Conservation (phyloP, 2,888 invertebrate species). For the Corbicula japonica region DNA sequence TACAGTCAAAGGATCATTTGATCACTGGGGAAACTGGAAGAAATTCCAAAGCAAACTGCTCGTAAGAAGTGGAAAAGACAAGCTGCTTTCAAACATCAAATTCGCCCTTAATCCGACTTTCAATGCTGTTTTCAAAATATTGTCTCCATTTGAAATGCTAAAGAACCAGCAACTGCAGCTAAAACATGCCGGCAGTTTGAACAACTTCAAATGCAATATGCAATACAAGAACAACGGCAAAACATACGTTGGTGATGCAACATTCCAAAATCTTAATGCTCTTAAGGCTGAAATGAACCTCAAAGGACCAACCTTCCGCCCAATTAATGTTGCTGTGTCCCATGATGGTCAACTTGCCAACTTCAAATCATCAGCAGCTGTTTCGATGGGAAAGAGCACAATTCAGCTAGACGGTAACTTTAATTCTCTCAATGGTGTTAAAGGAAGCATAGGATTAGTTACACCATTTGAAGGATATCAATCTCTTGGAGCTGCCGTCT, state of each 20-base stretch:
- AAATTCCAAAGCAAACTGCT: conserved; percentile 28
- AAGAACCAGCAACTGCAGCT: conserved; percentile 50
- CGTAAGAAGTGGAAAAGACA: conserved; percentile 16
- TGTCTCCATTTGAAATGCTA: conserved; percentile 32
- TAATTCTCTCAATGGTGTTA: conserved; percentile 29
- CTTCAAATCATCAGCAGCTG: conserved; percentile 35
- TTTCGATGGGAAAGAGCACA: conserved; percentile 31
- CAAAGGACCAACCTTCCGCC: conserved; percentile 36
- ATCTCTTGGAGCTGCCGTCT: conserved; percentile 8
- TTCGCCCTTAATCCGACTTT: conserved; percentile 40
- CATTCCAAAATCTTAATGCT: conserved; percentile 35
- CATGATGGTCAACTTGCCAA: conserved; percentile 32
- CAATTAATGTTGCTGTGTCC: conserved; percentile 16
- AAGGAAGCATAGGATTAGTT: conserved; percentile 3
- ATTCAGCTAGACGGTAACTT: conserved; percentile 18
- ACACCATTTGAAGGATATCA: conserved; percentile 40
- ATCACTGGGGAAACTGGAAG: conserved; percentile 44
- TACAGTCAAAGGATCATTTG: conserved; percentile 39
- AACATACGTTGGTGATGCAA: conserved; percentile 42
- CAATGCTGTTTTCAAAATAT: too few species aligned
- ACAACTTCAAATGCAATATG: conserved; percentile 52
- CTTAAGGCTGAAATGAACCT: conserved; percentile 41
- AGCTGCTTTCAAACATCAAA: conserved; percentile 13
- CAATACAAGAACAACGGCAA: conserved; percentile 46
- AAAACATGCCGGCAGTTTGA: conserved; percentile 43